Conservation (phyloP, 2,113 vertebrate species). For the Emydura subglobosa region DNA sequence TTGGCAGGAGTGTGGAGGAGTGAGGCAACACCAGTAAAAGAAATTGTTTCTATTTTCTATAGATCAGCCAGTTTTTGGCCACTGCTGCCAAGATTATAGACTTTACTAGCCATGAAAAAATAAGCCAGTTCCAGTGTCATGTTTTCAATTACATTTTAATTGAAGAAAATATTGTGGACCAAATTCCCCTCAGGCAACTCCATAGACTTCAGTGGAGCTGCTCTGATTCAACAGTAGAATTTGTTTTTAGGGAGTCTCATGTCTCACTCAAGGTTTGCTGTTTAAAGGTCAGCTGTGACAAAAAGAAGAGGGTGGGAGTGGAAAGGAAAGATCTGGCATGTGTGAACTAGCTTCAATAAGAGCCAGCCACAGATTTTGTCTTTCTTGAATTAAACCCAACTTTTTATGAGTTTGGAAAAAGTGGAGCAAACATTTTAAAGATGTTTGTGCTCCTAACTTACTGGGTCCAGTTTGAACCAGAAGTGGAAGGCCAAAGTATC, state of each 20-base stretch:
- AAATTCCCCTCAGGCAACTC: conserved; percentile 2
- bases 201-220: neutral
- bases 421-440: conserved; percentile 29
- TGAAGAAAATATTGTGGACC: conserved; percentile 19
- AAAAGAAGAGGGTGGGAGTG: neutral
- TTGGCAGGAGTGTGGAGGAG: conserved; percentile 42
- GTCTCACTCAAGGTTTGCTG: neutral
- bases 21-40: neutral
- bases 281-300: neutral
- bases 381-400: neutral
- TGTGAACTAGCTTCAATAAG: conserved; percentile 19
- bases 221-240: neutral
- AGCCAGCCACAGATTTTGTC: conserved; percentile 47
- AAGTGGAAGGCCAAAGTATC: neutral
- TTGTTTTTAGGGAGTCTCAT: neutral
- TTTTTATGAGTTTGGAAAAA: neutral
- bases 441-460: neutral
- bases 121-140: conserved; percentile 2
- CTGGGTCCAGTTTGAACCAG: conserved; percentile 7
- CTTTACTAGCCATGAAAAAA: conserved; percentile 51
- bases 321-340: neutral
- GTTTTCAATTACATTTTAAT: conserved; percentile 53
- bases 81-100: conserved; percentile 58
- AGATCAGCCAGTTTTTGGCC: conserved; percentile 12
- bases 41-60: conserved; percentile 51